These are phyloP conservation scores for Dreissena rostriformis DNA, from an alignment of 1,140 invertebrate genomes.

Conservation along the genomic window DNA sequence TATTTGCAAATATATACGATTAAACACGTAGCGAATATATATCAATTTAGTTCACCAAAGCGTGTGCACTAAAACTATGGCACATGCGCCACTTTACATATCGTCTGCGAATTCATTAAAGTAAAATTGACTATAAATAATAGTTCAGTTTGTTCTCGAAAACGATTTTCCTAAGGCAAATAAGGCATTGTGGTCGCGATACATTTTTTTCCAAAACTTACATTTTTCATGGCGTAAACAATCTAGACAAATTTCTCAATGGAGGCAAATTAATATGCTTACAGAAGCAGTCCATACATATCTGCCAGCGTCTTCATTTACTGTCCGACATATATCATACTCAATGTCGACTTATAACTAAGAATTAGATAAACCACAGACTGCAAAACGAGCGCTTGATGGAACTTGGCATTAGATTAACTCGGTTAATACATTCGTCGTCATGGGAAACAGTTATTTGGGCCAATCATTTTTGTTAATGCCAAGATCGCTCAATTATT, in stretches of 20 bases:
- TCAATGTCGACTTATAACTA: constrained; percentile 49
- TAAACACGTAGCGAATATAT: background rate
- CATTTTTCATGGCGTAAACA: too few relatives aligned
- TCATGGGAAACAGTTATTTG: background rate
- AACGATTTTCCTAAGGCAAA: too few relatives aligned
- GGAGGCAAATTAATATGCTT: constrained; percentile 41
- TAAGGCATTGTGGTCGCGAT: too few relatives aligned
- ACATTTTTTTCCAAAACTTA: too few relatives aligned
- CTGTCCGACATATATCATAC: constrained; percentile 40
- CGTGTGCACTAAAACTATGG: too few relatives aligned
- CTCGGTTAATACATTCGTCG: constrained; percentile 24
- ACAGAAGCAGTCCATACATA: constrained; percentile 42
- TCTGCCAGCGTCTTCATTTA: constrained; percentile 49
- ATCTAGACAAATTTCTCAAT: too few relatives aligned
- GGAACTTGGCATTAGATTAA: constrained; percentile 40
- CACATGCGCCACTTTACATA: too few relatives aligned
- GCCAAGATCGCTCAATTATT: background rate
- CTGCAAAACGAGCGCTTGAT: constrained; percentile 47
- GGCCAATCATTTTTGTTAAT: background rate
- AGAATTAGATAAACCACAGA: constrained; percentile 49
- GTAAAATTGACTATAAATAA: too few relatives aligned
- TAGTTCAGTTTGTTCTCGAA: too few relatives aligned
- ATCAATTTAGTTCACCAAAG: too few relatives aligned
- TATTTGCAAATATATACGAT: background rate
- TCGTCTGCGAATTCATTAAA: too few relatives aligned